Evolutionary conservation across 2,888 invertebrate species (phyloP).

Genomic region (Crioceris asparagi): DNA sequence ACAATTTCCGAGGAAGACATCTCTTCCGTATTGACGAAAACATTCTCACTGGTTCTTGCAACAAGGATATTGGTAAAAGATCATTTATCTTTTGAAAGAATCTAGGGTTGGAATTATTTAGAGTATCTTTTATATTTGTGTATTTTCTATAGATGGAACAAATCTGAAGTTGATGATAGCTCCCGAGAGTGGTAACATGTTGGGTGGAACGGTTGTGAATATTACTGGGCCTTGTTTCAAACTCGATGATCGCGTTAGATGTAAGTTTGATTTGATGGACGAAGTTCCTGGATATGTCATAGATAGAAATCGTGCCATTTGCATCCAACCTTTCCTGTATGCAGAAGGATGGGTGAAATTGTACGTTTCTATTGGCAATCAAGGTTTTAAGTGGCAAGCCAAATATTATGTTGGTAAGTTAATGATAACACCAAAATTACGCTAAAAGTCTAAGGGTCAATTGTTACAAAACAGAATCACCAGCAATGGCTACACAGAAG

Average conservation of each 20-base stretch:
- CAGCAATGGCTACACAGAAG: conserved; percentile 74
- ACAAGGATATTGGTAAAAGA: conserved; percentile 81
- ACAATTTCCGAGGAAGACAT: conserved; percentile 81
- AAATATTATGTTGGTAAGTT: conserved; percentile 88
- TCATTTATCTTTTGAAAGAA: too few species aligned
- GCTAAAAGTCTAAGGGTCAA: not conserved
- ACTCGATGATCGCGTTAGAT: conserved; percentile 62
- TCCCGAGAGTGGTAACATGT: conserved; percentile 94
- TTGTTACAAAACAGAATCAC: conserved; percentile 57
- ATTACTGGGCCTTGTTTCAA: conserved; percentile 93
- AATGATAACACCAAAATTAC: too few species aligned
- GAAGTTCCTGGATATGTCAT: conserved; percentile 68
- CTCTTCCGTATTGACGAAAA: conserved; percentile 92
- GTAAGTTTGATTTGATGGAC: conserved; percentile 69
- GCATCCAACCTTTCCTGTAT: conserved; percentile 77
- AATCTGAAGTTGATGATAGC: conserved; percentile 77
- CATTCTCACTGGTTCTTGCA: conserved; percentile 86
- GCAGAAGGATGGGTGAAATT: conserved; percentile 84
- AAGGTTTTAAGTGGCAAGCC: conserved; percentile 80
- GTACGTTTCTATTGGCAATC: conserved; percentile 73
- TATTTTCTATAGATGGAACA: conserved; percentile 53
- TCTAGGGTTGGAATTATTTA: too few species aligned
- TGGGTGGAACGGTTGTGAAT: conserved; percentile 92
- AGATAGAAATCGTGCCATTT: conserved; percentile 74
- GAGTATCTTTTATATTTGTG: too few species aligned